Conservation (phyloP, 2,888 invertebrate species). For the Eueremaeus valkanovi region DNA sequence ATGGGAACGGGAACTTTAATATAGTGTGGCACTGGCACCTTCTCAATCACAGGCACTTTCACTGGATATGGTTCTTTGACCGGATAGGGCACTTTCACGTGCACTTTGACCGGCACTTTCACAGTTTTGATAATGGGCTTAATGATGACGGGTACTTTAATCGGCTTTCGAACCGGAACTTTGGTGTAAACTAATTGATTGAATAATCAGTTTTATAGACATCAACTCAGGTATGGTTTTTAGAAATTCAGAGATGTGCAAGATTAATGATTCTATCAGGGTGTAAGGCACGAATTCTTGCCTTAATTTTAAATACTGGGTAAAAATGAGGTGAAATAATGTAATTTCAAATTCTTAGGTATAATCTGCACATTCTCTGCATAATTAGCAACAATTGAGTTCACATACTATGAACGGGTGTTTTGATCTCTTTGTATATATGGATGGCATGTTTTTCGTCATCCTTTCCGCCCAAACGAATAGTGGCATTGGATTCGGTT, state of each 20-base stretch:
- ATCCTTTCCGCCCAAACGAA: too few relatives aligned
- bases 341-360: too few relatives aligned
- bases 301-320: too few relatives aligned
- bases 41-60: neutral
- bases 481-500: too few relatives aligned
- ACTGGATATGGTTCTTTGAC: conserved; percentile 17
- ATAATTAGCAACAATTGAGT: too few relatives aligned
- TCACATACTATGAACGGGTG: neutral
- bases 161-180: neutral
- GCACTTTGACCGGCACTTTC: conserved; percentile 12
- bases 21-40: neutral
- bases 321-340: too few relatives aligned
- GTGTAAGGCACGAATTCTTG: too few relatives aligned
- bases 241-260: too few relatives aligned
- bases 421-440: neutral
- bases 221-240: neutral
- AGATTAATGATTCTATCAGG: too few relatives aligned
- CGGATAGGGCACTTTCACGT: conserved; percentile 20
- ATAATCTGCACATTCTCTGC: too few relatives aligned
- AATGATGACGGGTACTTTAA: neutral
- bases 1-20: conserved; percentile 1
- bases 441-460: neutral
- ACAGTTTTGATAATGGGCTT: conserved; percentile 20
- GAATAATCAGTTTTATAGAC: neutral
- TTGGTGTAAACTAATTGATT: neutral